Evolutionary conservation across 2,113 vertebrate genomes (phyloP), one percentile per base, ranked within the genome.

Genomic region (Scolopax mira): DNA sequence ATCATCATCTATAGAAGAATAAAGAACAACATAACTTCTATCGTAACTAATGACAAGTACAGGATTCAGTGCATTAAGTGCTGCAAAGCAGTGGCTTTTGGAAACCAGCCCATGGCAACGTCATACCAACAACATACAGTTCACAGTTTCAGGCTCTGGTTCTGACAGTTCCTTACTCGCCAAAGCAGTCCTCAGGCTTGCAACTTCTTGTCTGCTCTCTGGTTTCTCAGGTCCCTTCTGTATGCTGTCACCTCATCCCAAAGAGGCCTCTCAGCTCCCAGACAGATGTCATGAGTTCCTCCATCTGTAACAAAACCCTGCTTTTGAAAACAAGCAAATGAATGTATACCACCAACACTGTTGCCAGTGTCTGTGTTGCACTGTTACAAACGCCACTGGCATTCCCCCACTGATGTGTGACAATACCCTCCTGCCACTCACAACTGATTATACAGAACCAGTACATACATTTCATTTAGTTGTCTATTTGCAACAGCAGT

Each of bases 271-370:
- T 69, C 60, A 69, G 71, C 31, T 48, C n/a, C 18, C 65, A 80
- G 16, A 18, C 10, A 49, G 60, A 61, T 1, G 2, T 37, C 58
- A 19, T 78, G 19, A 77, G 65, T 67, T 66, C 27, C 14, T 61
- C 3, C 0, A n/a, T 67, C 75, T 77, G 70, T 33, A 61, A 61
- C 31, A 71, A 65, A 88, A n/a, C 18, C 13, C 52, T 41, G 55
- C 48, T 92, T 86, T 73, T 48, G 37, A 64, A n/a, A 78, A 54
- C 11, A 72, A 35, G 28, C 27, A 78, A 33, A n/a, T 22, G 5
- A 57, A 58, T 1, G 37, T 30, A 57, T 33, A 39, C 35, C 3
- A 0, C 24, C 21, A 65, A 25, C 2, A 0, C 27, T 14, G 18
- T n/a, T n/a, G n/a, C n/a, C n/a, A n/a, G n/a, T n/a, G n/a, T n/a